A percentile compares a stretch with the other conserved stretches of the same genome.
These are phyloP conservation scores for Tichodroma muraria DNA, from an alignment of 2,113 vertebrate species.

Conservation along the genomic window DNA sequence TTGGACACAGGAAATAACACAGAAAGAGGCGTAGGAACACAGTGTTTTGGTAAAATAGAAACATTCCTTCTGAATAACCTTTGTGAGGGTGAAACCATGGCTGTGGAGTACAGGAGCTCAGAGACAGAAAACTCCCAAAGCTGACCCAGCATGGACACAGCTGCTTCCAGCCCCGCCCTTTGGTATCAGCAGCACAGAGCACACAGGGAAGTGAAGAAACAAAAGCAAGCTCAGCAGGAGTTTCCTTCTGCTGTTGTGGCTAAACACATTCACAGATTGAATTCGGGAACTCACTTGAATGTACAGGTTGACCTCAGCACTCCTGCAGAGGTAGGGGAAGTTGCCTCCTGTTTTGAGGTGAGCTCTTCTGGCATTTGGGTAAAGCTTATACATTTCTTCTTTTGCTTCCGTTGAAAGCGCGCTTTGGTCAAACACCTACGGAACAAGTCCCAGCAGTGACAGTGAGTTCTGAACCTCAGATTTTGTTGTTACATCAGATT, in stretches of 20 bases:
- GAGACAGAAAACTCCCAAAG: background rate
- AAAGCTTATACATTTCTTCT: conserved; percentile 98
- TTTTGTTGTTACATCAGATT: background rate
- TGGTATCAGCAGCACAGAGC: background rate
- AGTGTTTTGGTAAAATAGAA: background rate
- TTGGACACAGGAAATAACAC: background rate
- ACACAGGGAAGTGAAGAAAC: background rate
- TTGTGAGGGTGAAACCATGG: background rate
- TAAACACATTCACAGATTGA: accelerated
- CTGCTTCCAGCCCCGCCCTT: background rate
- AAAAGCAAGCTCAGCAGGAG: background rate
- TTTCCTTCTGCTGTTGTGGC: background rate
- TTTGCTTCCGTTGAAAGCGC: conserved; percentile 94
- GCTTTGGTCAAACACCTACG: conserved; percentile 95
- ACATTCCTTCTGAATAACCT: background rate
- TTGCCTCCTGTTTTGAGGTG: conserved; percentile 98
- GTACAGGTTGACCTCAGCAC: conserved; percentile 95
- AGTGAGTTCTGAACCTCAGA: background rate
- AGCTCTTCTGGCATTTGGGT: conserved; percentile 90
- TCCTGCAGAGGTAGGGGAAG: conserved; percentile 94
- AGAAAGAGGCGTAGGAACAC: background rate
- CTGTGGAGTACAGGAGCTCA: background rate
- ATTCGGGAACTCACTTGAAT: conserved; percentile 78
- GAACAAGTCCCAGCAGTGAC: background rate
- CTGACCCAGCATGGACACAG: background rate